Base-by-base conservation (phyloP, 2,888 invertebrate genomes). In the Orthosia cruda region DNA sequence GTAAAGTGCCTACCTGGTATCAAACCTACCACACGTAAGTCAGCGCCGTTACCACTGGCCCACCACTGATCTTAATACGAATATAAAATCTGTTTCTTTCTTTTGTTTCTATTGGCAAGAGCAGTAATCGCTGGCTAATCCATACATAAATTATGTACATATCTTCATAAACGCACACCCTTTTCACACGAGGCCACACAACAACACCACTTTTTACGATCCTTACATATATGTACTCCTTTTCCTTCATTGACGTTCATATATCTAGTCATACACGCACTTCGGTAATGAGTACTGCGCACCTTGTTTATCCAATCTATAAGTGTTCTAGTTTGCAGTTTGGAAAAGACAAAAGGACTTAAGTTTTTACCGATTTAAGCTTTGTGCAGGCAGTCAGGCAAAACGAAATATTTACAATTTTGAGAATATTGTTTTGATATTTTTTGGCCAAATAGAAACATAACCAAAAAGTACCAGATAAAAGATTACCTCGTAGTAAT, bases 321-420 rank as follows among this genome's bases (percentile, higher is more conserved):
- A 15, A 50, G 50, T 49, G 16, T 40, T 55, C 45, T 18, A 40
- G 13, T 59, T 73, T 50, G n/a, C 13, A 40, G 23, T 40, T 59
- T 26, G n/a, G 18, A 20, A 26, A 40, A 40, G 0, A 50, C 13
- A 58, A 15, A 26, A 18, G 20, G 4, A 26, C 16, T 4, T 18
- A 32, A 5, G 47, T 47, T 5, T 16, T n/a, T n/a, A 55, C n/a
- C 23, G 13, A 26, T 32, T 23, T 18, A 45, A 18, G 57, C 13
- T 77, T 66, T 58, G 45, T 47, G 47, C 58, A 47, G 23, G 47
- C 50, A 15, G 16, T 11, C 49, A 20, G 13, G 15, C 12, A 18
- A 45, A 67, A 54, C 9, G 15, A 20, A 16, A 32, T 77, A 58
- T 77, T 11, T 68, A 77, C 26, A 58, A 47, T 18, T 45, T 58